These are phyloP conservation scores for Microcebus murinus DNA, from an alignment of 2,113 vertebrate genomes.

Conservation along the genomic window DNA sequence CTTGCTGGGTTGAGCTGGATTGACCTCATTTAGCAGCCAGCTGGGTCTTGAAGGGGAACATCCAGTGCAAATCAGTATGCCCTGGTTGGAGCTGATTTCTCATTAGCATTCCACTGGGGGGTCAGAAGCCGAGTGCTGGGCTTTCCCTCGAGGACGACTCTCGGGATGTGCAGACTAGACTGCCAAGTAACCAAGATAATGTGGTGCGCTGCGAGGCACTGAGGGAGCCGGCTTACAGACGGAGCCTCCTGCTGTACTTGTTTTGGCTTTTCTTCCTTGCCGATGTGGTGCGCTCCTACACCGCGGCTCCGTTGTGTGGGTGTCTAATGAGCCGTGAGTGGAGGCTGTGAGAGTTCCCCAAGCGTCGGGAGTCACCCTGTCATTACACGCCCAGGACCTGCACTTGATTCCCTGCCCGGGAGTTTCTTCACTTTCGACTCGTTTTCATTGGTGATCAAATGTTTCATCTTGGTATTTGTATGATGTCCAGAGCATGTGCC, in stretches of 20 bases:
- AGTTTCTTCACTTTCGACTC: conserved; percentile 10
- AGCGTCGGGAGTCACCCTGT: conserved; percentile 33
- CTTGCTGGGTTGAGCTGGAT: neutral
- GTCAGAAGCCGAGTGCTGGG: neutral
- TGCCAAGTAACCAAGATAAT: neutral
- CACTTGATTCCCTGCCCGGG: neutral
- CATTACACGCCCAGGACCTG: neutral
- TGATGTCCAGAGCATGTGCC: neutral
- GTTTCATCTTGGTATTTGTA: neutral
- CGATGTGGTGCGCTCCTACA: neutral
- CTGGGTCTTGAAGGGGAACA: neutral
- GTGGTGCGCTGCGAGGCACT: neutral
- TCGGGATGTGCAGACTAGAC: conserved; percentile 11
- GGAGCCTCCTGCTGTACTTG: neutral
- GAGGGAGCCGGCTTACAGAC: neutral
- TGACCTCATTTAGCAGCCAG: conserved; percentile 58
- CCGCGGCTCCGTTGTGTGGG: neutral
- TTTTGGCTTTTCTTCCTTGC: conserved; percentile 29
- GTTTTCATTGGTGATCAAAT: neutral
- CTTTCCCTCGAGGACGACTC: conserved; percentile 1
- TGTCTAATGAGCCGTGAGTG: neutral
- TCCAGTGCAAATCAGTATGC: neutral
- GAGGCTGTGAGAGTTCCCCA: conserved; percentile 2
- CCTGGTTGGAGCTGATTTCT: neutral
- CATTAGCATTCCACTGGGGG: neutral